Conservation (phyloP, 1,140 invertebrate species). For the Andrena cerasifolii region DNA sequence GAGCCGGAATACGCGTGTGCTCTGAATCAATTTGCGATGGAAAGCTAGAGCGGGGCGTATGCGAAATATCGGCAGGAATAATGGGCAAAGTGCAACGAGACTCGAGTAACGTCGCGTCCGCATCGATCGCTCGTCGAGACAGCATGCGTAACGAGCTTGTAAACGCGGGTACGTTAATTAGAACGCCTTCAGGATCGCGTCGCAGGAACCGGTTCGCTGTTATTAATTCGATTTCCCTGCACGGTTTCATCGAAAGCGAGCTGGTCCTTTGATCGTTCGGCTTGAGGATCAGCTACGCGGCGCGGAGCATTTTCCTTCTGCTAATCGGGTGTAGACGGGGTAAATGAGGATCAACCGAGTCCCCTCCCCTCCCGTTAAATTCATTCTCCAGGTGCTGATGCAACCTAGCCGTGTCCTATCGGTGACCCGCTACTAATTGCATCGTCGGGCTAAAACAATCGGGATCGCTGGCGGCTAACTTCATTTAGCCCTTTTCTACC, state of each 20-base stretch:
- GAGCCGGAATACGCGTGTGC: no score
- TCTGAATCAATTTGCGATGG: no score
- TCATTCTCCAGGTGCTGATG: slow-evolving; percentile 33
- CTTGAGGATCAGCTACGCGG: slow-evolving; percentile 29
- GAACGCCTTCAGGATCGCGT: slow-evolving; percentile 44
- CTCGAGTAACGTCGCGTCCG: background rate
- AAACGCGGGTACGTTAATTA: slow-evolving; percentile 49
- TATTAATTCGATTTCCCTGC: slow-evolving; percentile 61
- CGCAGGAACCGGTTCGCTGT: slow-evolving; percentile 24
- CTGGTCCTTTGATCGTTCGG: slow-evolving; percentile 57
- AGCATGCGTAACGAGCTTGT: slow-evolving; percentile 13
- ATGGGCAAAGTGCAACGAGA: background rate
- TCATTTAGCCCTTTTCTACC: slow-evolving; percentile 8
- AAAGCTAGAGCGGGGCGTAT: no score
- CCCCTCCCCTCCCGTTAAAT: slow-evolving; percentile 46
- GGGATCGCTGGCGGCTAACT: slow-evolving; percentile 26
- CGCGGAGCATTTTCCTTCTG: slow-evolving; percentile 35
- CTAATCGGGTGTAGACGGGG: slow-evolving; percentile 61
- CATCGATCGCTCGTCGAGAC: slow-evolving; percentile 48
- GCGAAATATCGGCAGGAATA: no score
- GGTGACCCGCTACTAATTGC: slow-evolving; percentile 42
- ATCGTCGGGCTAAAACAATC: slow-evolving; percentile 40
- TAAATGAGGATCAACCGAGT: slow-evolving; percentile 63
- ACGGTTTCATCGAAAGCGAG: slow-evolving; percentile 35
- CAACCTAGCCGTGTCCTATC: slow-evolving; percentile 38